A percentile compares a stretch with the other conserved stretches of the same genome.
Evolutionary conservation across 2,888 invertebrate species (phyloP).

Genomic region (Theristus sp.): DNA sequence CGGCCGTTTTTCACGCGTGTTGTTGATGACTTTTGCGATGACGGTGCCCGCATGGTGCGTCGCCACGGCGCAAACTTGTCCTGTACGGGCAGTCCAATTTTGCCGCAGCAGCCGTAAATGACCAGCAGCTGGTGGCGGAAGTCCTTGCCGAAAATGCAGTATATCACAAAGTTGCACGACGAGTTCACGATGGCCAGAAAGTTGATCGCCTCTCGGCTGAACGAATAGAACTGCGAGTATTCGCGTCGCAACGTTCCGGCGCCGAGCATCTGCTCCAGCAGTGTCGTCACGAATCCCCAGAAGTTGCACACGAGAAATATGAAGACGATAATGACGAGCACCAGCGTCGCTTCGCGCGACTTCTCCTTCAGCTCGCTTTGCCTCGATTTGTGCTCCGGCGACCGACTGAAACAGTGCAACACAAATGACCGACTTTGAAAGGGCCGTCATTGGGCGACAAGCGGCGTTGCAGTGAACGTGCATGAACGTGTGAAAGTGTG

Average conservation of each 20-base stretch:
- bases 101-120: constrained; percentile 18
- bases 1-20: too few species aligned
- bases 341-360: constrained; percentile 19
- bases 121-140: constrained; percentile 18
- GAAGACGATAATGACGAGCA: constrained; percentile 21
- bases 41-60: too few species aligned
- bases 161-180: constrained; percentile 89
- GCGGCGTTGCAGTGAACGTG: too few species aligned
- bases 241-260: constrained; percentile 14
- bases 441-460: too few species aligned
- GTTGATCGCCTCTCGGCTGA: constrained; percentile 44
- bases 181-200: constrained; percentile 87
- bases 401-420: too few species aligned
- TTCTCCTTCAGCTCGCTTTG: constrained; percentile 16
- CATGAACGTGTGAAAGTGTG: too few species aligned
- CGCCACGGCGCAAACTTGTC: background rate
- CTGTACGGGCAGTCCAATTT: too few species aligned
- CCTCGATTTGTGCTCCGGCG: too few species aligned
- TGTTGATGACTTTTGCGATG: too few species aligned
- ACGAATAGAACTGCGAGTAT: constrained; percentile 18
- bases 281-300: constrained; percentile 22
- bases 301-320: constrained; percentile 24
- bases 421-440: too few species aligned
- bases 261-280: constrained; percentile 17
- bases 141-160: constrained; percentile 91